Conservation (phyloP, 1,140 invertebrate genomes). For the Probaryconus sp. region DNA sequence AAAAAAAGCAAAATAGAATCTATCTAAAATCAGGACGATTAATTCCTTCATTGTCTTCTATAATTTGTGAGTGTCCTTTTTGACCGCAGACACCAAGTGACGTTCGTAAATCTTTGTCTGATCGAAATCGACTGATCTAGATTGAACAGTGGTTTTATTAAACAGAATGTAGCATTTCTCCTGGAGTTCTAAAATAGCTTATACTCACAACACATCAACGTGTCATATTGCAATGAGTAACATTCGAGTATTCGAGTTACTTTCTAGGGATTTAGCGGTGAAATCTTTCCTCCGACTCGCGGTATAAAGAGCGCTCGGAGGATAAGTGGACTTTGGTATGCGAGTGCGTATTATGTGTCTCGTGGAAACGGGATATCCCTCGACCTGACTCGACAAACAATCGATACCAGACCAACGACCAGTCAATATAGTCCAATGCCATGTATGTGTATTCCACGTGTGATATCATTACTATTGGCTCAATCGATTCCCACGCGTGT, state of each 20-base stretch:
- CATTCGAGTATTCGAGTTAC: constrained; percentile 58
- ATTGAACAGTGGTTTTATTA: constrained; percentile 30
- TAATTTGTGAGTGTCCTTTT: no score
- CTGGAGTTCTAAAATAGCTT: constrained; percentile 31
- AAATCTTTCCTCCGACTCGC: constrained; percentile 57
- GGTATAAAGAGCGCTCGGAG: constrained; percentile 42
- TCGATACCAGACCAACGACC: constrained; percentile 69
- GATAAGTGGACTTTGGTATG: constrained; percentile 66
- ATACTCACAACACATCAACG: constrained; percentile 38
- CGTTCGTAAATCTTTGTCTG: constrained; percentile 24
- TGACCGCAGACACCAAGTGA: neutral
- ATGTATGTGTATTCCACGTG: constrained; percentile 43
- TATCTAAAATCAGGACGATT: no score
- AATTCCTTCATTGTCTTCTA: neutral
- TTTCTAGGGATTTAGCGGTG: constrained; percentile 58
- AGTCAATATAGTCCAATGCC: constrained; percentile 64
- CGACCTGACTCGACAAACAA: constrained; percentile 72
- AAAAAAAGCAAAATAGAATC: no score
- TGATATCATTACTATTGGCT: constrained; percentile 54
- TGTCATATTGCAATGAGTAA: constrained; percentile 55
- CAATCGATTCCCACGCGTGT: constrained; percentile 66
- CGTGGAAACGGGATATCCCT: constrained; percentile 73
- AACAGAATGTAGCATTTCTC: constrained; percentile 27
- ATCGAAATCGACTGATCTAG: constrained; percentile 42
- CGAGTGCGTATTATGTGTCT: constrained; percentile 70